Base-by-base conservation (phyloP, 2,113 vertebrate species). In the Amblyornis subalaris region DNA sequence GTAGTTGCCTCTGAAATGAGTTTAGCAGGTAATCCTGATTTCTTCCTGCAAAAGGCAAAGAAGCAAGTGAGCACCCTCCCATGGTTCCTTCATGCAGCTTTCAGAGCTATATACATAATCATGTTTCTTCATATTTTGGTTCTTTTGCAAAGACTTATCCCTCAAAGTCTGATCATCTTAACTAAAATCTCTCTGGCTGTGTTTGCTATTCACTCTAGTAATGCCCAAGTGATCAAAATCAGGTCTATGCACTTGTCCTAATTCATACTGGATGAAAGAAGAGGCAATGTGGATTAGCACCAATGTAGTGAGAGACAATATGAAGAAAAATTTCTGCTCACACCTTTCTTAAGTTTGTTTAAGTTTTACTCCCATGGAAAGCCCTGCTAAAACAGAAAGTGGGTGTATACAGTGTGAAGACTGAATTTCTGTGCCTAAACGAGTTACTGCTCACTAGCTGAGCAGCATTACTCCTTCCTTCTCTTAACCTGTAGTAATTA, bases 401-500 rank as follows among this genome's bases (percentile, higher is more conserved):
- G 11, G 2, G 20, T 40, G 9, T 23, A 29, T 0, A 72, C 28
- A 40, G 47, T 25, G 2, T 2, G 2, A n/a, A 58, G 18, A 70
- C 38, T 64, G 35, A 71, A 78, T 55, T 76, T 85, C 61, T 16
- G 9, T 76, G 18, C 31, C n/a, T 85, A 76, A 85, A 73, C 40
- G 40, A 53, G 48, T 69, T 85, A 75, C 21, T 87, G 48, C 54
- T 93, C 38, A 54, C 70, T 70, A 88, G 25, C 71, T 70, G 61
- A 87, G 60, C 55, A 91, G 73, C 47, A 31, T 66, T 67, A n/a
- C 31, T 82, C 50, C 54, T 79, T 76, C 14, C 35, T 76, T 50
- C 54, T 85, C 55, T 73, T 85, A 76, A 83, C 18, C 54, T 83
- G 22, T 8, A n/a, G 8, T 58, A 93, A 80, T 79, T 85, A 85